Conservation (phyloP, 1,140 invertebrate genomes). For the Heterodera schachtii region DNA sequence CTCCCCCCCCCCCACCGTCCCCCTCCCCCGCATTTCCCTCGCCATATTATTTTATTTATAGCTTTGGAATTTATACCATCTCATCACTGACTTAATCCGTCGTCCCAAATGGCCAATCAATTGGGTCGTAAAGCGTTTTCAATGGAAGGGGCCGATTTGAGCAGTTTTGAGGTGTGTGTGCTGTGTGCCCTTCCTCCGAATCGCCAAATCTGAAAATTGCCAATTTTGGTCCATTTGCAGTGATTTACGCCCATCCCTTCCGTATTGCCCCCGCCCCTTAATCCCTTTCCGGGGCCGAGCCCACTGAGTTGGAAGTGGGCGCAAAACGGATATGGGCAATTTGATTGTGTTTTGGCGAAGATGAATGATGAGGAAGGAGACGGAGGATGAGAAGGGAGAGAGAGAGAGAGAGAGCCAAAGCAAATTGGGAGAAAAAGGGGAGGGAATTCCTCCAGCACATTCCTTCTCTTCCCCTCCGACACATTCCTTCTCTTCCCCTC, state of each 20-base stretch:
- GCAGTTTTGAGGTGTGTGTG: neutral
- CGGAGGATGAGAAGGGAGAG: neutral
- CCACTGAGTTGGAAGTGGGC: neutral
- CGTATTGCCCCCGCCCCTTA: neutral
- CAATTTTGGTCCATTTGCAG: neutral
- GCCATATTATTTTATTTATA: too few relatives aligned
- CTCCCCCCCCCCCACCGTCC: too few relatives aligned
- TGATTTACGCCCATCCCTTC: neutral
- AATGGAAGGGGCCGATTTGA: neutral
- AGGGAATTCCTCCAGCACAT: too few relatives aligned
- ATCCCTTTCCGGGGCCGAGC: neutral
- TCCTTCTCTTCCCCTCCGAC: too few relatives aligned
- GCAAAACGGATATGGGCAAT: conserved; percentile 2
- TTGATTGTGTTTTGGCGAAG: neutral
- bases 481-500: too few relatives aligned
- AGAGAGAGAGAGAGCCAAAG: neutral
- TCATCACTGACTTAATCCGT: too few relatives aligned
- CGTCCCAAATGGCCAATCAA: too few relatives aligned
- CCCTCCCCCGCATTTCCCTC: too few relatives aligned
- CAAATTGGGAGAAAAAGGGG: too few relatives aligned
- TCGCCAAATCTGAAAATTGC: conserved; percentile 1
- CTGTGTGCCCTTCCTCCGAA: neutral
- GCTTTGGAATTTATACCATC: too few relatives aligned
- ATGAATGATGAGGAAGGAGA: neutral
- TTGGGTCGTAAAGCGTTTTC: too few relatives aligned